These are phyloP conservation scores for Lasioglossum malachurum DNA, from an alignment of 2,888 invertebrate genomes.

Conservation along the genomic window DNA sequence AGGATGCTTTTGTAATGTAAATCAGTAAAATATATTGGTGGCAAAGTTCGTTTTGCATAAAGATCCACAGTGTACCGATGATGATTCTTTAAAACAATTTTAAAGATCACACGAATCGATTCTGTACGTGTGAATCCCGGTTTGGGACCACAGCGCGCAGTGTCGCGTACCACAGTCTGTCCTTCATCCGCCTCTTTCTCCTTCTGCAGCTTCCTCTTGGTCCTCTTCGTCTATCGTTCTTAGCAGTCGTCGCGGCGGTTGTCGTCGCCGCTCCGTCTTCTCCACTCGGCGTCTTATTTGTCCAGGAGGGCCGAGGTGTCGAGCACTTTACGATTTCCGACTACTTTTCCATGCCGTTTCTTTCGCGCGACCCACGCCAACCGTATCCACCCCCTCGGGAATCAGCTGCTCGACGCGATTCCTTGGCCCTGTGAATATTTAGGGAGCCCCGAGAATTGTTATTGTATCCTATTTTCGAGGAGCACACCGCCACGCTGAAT, in stretches of 20 bases:
- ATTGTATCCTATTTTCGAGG: conserved; percentile 16
- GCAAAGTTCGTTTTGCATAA: not conserved
- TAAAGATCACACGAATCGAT: not conserved
- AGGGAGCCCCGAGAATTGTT: conserved; percentile 25
- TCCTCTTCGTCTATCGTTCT: not conserved
- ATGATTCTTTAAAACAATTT: not conserved
- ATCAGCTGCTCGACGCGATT: conserved; percentile 34
- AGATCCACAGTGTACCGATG: not conserved
- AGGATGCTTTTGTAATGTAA: too few species aligned
- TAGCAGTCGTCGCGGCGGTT: conserved; percentile 48
- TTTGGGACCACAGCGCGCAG: not conserved
- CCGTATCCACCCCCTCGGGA: conserved; percentile 29
- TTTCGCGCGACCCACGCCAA: conserved; percentile 53
- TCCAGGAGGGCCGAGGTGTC: conserved; percentile 83
- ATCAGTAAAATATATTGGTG: too few species aligned
- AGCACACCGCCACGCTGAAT: not conserved
- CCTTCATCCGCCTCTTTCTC: not conserved
- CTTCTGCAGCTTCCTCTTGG: not conserved
- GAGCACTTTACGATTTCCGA: conserved; percentile 84
- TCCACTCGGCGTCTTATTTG: conserved; percentile 80
- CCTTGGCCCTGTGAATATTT: conserved; percentile 21
- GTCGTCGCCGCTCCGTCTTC: conserved; percentile 67
- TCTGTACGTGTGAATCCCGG: not conserved
- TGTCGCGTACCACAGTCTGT: not conserved
- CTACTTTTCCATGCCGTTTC: conserved; percentile 76